phyloP scores from a whole-genome alignment of 37 sponge, comb jelly and placozoan species.

The Eunapius fragilis region DNA sequence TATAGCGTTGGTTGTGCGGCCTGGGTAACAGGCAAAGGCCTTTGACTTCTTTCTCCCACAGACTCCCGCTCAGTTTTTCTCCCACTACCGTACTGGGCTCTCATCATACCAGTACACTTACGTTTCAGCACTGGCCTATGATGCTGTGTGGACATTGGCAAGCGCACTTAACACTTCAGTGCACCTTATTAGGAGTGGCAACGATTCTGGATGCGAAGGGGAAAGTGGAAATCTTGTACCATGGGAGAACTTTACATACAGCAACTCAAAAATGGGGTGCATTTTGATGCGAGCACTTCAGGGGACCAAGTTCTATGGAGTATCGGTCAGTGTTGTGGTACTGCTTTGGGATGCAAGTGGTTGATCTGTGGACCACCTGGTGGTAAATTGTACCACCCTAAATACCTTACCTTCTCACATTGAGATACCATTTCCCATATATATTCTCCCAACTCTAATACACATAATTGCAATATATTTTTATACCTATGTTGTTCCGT shows the following conservation, averaged over 20 bases:
- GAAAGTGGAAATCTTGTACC: not conserved
- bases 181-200: not conserved
- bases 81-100: not conserved
- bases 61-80: not conserved
- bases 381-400: too few relatives aligned
- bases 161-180: slow-evolving; percentile 17
- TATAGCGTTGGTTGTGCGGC: too few relatives aligned
- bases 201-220: not conserved
- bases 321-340: slow-evolving; percentile 38
- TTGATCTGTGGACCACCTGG: too few relatives aligned
- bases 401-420: too few relatives aligned
- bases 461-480: too few relatives aligned
- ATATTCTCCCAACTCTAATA: too few relatives aligned
- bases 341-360: too few relatives aligned
- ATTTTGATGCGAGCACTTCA: slow-evolving; percentile 5
- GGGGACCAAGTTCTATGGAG: slow-evolving; percentile 26
- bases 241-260: slow-evolving; percentile 35
- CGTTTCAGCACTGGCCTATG: slow-evolving; percentile 18
- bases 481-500: too few relatives aligned
- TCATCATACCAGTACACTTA: not conserved
- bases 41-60: not conserved
- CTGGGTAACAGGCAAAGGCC: too few relatives aligned
- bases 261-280: slow-evolving; percentile 22
- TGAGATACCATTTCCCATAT: not conserved
- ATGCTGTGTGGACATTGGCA: slow-evolving; percentile 51